Evolutionary conservation across 64 coral and sea anemone species (phyloP), one percentile per base, ranked within the genome.

Genomic region (Exaiptasia diaphana): DNA sequence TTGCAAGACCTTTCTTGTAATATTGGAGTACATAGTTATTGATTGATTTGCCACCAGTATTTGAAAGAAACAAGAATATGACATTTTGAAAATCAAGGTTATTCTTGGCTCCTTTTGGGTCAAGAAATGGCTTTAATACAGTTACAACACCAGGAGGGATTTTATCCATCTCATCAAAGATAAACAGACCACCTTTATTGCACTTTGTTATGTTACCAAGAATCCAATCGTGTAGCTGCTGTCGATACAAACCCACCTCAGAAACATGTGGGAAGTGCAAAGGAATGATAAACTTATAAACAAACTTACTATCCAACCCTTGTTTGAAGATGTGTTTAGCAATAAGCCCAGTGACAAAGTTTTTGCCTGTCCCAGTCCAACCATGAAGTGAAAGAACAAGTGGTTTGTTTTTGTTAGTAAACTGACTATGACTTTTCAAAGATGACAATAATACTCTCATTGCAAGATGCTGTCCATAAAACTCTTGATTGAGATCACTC

Each of bases 81-180:
- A 78, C 35, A 14, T 90, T 85, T 49, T 73, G 71, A 39, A 87
- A 82, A 25, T 81, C 82, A 36, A 73, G 53, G 12, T 50, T 29
- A 50, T 41, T 37, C 44, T 83, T 50, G 49, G 41, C 79, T 15
- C 86, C 80, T 54, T 73, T 88, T 25, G 53, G 74, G 46, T 67
- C 80, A 24, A 94, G 87, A 70, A 94, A 73, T 46, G 55, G n/a
- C 57, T 94, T 94, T 7, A 94, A 61, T 7, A 77, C 80, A 52
- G 14, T 34, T 28, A 89, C 87, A 71, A 94, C 58, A 13, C 73
- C 69, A 26, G 20, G 50, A n/a, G 87, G 91, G 67, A 94, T 89
- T 88, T 94, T 94, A 35, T 94, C 91, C 91, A 94, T 94, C 69
- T 94, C 91, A 80, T 94, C 91, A 85, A 94, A 94, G 34, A 94